phyloP scores from a whole-genome alignment of 2,888 invertebrate species.

The Chymomyza caudatula region DNA sequence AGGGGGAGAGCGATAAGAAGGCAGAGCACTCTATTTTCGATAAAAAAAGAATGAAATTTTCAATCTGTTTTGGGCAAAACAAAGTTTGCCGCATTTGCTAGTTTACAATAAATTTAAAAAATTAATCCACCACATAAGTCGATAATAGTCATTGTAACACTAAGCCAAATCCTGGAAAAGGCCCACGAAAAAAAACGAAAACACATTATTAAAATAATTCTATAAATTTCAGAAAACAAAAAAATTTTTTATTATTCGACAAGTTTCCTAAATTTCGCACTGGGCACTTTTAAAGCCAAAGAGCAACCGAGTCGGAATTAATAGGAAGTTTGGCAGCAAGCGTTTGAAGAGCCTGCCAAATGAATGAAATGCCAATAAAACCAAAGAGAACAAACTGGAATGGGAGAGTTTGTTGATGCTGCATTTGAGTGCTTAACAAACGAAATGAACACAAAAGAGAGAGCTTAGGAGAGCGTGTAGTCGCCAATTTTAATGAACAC shows the following conservation, averaged over 20 bases:
- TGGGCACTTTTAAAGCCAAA: not conserved
- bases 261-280: not conserved
- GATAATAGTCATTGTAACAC: no score
- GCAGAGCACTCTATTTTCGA: no score
- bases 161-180: no score
- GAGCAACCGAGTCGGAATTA: conserved; percentile 2
- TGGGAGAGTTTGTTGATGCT: not conserved
- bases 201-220: no score
- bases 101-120: no score
- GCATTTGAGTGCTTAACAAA: not conserved
- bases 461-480: not conserved
- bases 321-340: conserved; percentile 16
- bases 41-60: no score
- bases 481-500: conserved; percentile 34
- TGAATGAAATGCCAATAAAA: not conserved
- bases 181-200: no score
- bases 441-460: not conserved
- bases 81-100: no score
- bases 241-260: conserved; percentile 11
- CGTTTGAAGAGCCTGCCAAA: not conserved
- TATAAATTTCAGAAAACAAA: no score
- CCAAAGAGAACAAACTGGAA: not conserved
- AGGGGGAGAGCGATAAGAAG: no score
- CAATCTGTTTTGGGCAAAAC: no score
- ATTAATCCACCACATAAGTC: no score